A percentile compares a stretch with the other conserved stretches of the same genome.
phyloP scores from a whole-genome alignment of 2,797 vertebrate genomes.

The Phrynocephalus vlangalii region DNA sequence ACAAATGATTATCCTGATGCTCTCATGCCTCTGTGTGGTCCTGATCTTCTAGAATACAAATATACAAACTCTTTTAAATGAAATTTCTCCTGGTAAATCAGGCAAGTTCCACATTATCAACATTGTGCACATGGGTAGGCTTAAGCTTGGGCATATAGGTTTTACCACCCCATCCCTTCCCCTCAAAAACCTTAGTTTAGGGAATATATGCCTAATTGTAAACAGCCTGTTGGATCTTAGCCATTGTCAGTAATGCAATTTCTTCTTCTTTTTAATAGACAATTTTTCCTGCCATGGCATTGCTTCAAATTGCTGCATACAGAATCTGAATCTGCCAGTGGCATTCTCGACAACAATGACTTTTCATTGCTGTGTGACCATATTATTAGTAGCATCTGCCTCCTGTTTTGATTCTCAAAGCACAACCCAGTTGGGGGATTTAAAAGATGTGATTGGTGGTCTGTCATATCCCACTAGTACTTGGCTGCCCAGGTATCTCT shows the following conservation, averaged over 20 bases:
- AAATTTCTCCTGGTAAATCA: background rate
- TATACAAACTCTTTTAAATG: background rate
- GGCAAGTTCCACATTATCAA: background rate
- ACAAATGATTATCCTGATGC: background rate
- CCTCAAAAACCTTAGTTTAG: background rate
- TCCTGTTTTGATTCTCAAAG: slow-evolving; percentile 30
- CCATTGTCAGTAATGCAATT: background rate
- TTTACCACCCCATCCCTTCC: no score
- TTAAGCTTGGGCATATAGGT: background rate
- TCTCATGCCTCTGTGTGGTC: accelerated
- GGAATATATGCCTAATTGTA: background rate
- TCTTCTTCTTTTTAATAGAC: no score
- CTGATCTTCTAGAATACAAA: background rate
- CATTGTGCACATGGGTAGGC: background rate
- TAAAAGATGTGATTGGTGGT: slow-evolving; percentile 27
- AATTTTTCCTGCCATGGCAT: background rate
- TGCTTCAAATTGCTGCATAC: background rate
- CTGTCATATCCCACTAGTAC: slow-evolving; percentile 26
- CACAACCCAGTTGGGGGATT: background rate
- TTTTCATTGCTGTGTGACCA: background rate
- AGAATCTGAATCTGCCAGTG: slow-evolving; percentile 11
- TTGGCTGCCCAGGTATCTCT: slow-evolving; percentile 27
- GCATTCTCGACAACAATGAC: background rate
- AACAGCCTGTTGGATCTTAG: background rate
- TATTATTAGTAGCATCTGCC: background rate